These are phyloP conservation scores for Neosilurus mollespiculum DNA, from an alignment of 2,797 vertebrate genomes.

Conservation along the genomic window DNA sequence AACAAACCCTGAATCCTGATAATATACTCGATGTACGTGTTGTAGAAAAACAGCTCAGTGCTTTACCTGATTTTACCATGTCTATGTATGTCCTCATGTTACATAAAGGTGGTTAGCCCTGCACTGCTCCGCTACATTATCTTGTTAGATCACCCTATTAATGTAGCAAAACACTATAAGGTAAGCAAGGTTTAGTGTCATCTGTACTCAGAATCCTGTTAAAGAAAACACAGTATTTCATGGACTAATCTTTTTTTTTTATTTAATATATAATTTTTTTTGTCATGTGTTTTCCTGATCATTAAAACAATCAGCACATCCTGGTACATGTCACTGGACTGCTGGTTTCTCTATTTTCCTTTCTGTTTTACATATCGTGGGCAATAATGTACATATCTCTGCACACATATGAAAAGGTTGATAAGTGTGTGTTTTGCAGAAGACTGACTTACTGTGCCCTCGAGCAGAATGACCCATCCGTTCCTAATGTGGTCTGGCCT, in stretches of 20 bases:
- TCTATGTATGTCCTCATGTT: background rate
- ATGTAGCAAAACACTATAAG: background rate
- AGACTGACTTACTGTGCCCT: constrained; percentile 32
- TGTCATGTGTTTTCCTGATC: background rate
- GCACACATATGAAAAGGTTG: constrained; percentile 12
- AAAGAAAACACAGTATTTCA: background rate
- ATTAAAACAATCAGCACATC: constrained; percentile 2
- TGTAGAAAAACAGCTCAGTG: background rate
- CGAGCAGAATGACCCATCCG: constrained; percentile 46
- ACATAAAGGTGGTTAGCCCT: background rate
- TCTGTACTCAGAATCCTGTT: background rate
- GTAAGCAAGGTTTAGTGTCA: too few relatives aligned
- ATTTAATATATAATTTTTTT: background rate
- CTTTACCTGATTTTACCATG: background rate
- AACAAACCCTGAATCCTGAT: background rate
- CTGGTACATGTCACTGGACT: background rate
- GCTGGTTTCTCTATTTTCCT: background rate
- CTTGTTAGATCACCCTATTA: background rate
- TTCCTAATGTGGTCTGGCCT: constrained; percentile 39
- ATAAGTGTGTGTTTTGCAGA: constrained; percentile 3
- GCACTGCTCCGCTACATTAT: background rate
- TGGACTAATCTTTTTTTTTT: background rate
- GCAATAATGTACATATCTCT: background rate
- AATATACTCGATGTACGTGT: background rate
- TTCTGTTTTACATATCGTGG: background rate